phyloP scores from a whole-genome alignment of 2,888 invertebrate genomes.

The Lepidocyrtinus sp. region DNA sequence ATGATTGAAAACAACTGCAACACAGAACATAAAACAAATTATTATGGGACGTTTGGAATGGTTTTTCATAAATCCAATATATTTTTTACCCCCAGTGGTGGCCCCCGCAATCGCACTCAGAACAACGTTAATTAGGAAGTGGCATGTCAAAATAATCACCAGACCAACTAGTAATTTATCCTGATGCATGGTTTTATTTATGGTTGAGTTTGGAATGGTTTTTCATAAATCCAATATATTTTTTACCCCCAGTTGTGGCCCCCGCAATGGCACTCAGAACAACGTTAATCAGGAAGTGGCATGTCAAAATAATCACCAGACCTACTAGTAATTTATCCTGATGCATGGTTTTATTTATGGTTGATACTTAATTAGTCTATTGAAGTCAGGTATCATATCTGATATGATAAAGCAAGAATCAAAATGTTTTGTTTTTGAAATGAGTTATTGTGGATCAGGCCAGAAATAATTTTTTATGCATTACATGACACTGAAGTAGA shows the following conservation, averaged over 20 bases:
- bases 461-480: no score
- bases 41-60: background rate
- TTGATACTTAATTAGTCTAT: background rate
- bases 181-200: no score
- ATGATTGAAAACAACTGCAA: slow-evolving; percentile 48
- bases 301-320: slow-evolving; percentile 30
- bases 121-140: slow-evolving; percentile 37
- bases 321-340: slow-evolving; percentile 41
- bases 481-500: no score
- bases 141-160: slow-evolving; percentile 33
- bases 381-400: no score
- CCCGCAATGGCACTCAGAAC: slow-evolving; percentile 43
- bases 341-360: background rate
- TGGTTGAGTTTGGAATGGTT: no score
- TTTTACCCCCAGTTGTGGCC: slow-evolving; percentile 39
- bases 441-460: no score
- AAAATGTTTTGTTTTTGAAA: background rate
- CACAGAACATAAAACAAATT: background rate
- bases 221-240: background rate
- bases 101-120: slow-evolving; percentile 44
- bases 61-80: background rate
- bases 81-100: slow-evolving; percentile 7
- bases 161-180: slow-evolving; percentile 43
- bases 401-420: background rate
- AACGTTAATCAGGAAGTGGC: slow-evolving; percentile 40